Evolutionary conservation across 2,888 invertebrate species (phyloP), one percentile per base, ranked within the genome.

Genomic region (Frankliniella fusca): DNA sequence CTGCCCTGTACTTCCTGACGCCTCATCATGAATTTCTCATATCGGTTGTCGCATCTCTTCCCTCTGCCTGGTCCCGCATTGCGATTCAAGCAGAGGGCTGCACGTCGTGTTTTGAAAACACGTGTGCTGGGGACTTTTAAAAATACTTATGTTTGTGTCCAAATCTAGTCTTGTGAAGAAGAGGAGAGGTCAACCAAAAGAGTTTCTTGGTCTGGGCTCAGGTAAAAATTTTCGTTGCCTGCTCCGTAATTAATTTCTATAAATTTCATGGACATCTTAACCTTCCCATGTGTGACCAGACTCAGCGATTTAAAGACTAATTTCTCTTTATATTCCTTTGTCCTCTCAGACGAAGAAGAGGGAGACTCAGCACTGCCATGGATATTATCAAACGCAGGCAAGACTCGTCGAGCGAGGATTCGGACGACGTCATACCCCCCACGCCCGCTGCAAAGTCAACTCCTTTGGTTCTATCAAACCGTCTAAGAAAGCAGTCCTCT

Each of bases 51-150:
- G 20, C 61, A 18, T 15, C 3, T n/a, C 61, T n/a, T 0, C n/a
- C 61, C 61, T 15, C 61, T 61, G 20, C 61, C 61, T 38, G 5
- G 38, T 38, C 38, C 38, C 38, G 38, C 5, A 38, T 38, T 38
- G 38, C 38, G 38, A 5, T 38, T 38, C 38, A 5, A 38, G 38
- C 38, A 38, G 38, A 38, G 38, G 38, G 38, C 61, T 61, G 7
- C 61, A 61, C 61, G 61, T 18, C 7, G 61, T 76, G 70, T 76
- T 76, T 76, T 76, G 70, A 76, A 76, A 76, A 76, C 70, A 76
- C 70, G 27, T 76, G 70, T 76, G 70, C 27, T n/a, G 2, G 23
- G 23, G 23, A 23, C 5, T 23, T 11, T 11, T 27, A 76, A 76
- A 3, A 76, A 76, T 27, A 76, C 27, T 76, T 76, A 23, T 12